phyloP scores from a whole-genome alignment of 2,113 vertebrate species.

The Platysteira castanea region DNA sequence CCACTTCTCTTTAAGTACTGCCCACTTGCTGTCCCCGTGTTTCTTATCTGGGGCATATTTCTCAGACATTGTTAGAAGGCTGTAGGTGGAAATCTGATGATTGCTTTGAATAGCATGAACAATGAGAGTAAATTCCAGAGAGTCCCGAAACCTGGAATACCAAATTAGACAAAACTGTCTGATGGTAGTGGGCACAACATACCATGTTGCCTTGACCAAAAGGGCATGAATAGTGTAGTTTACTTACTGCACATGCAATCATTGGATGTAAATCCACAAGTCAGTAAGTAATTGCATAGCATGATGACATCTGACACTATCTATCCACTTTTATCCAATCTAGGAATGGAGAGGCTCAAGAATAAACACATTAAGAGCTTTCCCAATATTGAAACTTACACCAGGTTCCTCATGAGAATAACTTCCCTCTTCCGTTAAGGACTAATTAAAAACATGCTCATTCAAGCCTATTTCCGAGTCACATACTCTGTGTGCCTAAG shows the following conservation, averaged over 20 bases:
- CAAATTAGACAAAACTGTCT: not conserved
- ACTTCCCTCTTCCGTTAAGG: not conserved
- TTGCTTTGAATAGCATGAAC: slow-evolving; percentile 79
- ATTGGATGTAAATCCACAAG: not conserved
- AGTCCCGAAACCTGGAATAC: slow-evolving; percentile 75
- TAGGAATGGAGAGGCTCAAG: not conserved
- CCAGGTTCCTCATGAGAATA: not conserved
- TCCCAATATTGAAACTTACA: not conserved
- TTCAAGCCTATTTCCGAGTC: not conserved
- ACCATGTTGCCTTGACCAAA: not conserved
- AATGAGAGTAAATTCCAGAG: slow-evolving; percentile 71
- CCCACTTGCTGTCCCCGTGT: not conserved
- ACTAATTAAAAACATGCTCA: not conserved
- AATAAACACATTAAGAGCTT: not conserved
- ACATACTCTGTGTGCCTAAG: not conserved
- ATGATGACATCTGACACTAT: not conserved
- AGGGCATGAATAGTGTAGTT: not conserved
- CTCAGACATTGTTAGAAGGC: slow-evolving; percentile 60
- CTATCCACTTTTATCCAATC: not conserved
- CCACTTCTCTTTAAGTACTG: not conserved
- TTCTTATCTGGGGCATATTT: slow-evolving; percentile 19
- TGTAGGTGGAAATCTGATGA: slow-evolving; percentile 83
- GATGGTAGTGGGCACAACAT: not conserved
- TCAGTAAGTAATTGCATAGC: not conserved
- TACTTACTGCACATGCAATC: not conserved